These are phyloP conservation scores for Acanthornis magna DNA, from an alignment of 2,797 vertebrate genomes.

Conservation along the genomic window DNA sequence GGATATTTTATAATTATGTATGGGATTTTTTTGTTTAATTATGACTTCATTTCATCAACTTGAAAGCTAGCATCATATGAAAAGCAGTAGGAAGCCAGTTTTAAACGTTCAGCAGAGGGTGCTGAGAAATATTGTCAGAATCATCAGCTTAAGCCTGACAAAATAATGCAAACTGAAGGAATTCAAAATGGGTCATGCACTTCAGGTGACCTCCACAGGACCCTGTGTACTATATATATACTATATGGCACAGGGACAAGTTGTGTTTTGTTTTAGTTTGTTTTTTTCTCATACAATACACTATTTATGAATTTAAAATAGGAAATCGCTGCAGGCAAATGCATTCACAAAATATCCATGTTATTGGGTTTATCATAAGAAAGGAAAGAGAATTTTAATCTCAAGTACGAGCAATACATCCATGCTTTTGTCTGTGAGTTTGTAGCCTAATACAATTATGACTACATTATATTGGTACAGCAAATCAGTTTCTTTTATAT, in stretches of 20 bases:
- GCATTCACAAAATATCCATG: slow-evolving; percentile 5
- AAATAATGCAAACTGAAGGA: not conserved
- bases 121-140: not conserved
- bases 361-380: not conserved
- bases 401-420: not conserved
- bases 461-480: not conserved
- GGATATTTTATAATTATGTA: not conserved
- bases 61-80: not conserved
- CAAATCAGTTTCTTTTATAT: not conserved
- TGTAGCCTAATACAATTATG: not conserved
- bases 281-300: not conserved
- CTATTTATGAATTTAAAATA: not conserved
- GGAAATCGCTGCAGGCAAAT: not conserved
- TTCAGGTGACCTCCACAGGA: slow-evolving; percentile 2
- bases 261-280: not conserved
- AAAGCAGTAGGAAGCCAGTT: not conserved
- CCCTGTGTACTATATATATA: not conserved
- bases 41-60: slow-evolving; percentile 13
- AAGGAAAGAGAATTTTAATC: not conserved
- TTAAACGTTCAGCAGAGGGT: not conserved
- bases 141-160: not conserved
- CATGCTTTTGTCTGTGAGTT: not conserved
- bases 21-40: not conserved
- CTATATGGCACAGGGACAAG: not conserved
- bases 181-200: not conserved